Percentiles rank a stretch among this genome's conserved stretches.
phyloP scores from a whole-genome alignment of 2,888 invertebrate genomes.

The Philonicus albiceps region DNA sequence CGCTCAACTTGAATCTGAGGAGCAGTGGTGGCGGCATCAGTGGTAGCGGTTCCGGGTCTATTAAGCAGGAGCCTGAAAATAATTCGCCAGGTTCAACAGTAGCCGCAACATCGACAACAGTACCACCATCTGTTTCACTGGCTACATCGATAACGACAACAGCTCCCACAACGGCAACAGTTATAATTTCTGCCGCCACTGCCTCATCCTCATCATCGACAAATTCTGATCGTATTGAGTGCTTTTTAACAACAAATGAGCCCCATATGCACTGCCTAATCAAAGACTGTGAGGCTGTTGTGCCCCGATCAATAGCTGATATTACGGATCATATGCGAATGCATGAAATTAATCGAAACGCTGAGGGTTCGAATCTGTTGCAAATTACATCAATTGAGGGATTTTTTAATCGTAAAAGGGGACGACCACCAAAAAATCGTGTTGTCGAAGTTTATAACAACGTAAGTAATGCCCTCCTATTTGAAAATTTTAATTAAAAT shows the following conservation, averaged over 20 bases:
- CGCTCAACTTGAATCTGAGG: slow-evolving; percentile 48
- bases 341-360: slow-evolving; percentile 49
- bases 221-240: background rate
- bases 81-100: background rate
- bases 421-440: slow-evolving; percentile 95
- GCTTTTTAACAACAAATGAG: slow-evolving; percentile 38
- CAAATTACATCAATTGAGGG: slow-evolving; percentile 80
- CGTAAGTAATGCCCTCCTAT: slow-evolving; percentile 70
- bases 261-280: slow-evolving; percentile 53
- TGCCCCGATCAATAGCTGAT: slow-evolving; percentile 50
- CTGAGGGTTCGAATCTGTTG: slow-evolving; percentile 52
- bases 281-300: slow-evolving; percentile 52
- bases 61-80: background rate
- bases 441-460: slow-evolving; percentile 91
- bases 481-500: no score
- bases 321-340: slow-evolving; percentile 52
- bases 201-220: background rate
- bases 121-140: no score
- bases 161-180: background rate
- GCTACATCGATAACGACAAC: no score
- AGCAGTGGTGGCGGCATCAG: background rate
- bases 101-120: background rate
- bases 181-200: background rate
- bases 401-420: slow-evolving; percentile 91
- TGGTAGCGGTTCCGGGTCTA: background rate